Evolutionary conservation across 2,888 invertebrate genomes (phyloP).

Genomic region (Nineta flava): DNA sequence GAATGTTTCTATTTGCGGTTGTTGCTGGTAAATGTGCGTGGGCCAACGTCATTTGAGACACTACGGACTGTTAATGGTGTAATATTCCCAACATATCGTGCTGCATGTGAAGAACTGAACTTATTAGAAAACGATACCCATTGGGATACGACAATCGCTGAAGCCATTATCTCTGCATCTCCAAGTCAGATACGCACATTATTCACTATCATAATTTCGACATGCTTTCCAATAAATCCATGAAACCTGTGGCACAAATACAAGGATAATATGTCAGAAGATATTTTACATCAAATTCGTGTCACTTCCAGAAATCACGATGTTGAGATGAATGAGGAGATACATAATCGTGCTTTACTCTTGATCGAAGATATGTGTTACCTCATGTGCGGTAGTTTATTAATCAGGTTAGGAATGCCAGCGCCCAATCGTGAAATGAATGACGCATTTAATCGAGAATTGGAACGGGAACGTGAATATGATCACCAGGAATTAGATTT

Average conservation of each 20-base stretch:
- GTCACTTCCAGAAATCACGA: constrained; percentile 10
- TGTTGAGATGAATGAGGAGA: constrained; percentile 14
- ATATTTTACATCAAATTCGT: constrained; percentile 13
- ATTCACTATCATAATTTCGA: constrained; percentile 16
- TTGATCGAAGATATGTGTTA: constrained; percentile 21
- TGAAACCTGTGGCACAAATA: constrained; percentile 12
- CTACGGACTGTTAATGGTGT: constrained; percentile 22
- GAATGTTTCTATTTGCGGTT: constrained; percentile 20
- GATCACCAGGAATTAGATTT: constrained; percentile 10
- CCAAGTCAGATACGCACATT: constrained; percentile 16
- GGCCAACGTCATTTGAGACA: constrained; percentile 20
- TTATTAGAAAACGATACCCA: constrained; percentile 15
- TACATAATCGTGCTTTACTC: constrained; percentile 16
- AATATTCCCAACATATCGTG: constrained; percentile 19
- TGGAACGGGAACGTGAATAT: constrained; percentile 19
- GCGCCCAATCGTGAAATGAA: constrained; percentile 15
- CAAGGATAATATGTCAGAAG: constrained; percentile 14
- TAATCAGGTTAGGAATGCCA: constrained; percentile 15
- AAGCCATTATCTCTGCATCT: constrained; percentile 12
- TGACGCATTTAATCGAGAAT: constrained; percentile 17
- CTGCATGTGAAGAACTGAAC: constrained; percentile 16
- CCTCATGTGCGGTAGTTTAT: constrained; percentile 16
- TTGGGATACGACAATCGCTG: constrained; percentile 14
- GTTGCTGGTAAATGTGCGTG: constrained; percentile 18
- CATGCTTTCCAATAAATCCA: constrained; percentile 14